Percentiles rank a stretch among this genome's conserved stretches.
phyloP scores from a whole-genome alignment of 2,888 invertebrate species.

The Sesia bembeciformis region DNA sequence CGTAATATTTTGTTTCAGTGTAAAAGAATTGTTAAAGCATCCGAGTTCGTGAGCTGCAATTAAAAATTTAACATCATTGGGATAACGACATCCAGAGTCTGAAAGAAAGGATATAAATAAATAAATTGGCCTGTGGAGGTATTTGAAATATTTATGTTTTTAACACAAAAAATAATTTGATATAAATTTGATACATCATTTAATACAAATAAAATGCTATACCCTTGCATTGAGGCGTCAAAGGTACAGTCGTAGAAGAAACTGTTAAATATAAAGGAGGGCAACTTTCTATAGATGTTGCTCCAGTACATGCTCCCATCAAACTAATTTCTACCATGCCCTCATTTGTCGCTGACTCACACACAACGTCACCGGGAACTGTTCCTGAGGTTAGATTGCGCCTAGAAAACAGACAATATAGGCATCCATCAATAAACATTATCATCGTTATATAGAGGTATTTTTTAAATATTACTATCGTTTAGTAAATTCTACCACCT shows the following conservation, averaged over 20 bases:
- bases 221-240: conserved; percentile 11
- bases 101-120: conserved; percentile 1
- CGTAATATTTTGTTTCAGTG: not conserved
- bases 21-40: conserved; percentile 7
- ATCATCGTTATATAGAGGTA: too few species aligned
- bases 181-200: not conserved
- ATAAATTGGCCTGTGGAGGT: not conserved
- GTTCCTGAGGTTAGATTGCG: conserved; percentile 9
- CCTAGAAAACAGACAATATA: conserved; percentile 3
- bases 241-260: conserved; percentile 21
- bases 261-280: conserved; percentile 75
- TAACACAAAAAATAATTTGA: not conserved
- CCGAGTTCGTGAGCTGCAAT: conserved; percentile 13
- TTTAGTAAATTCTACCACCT: not conserved
- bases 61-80: conserved; percentile 13
- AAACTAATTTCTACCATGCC: conserved; percentile 54
- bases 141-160: not conserved
- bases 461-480: too few species aligned
- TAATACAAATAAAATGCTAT: not conserved
- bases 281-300: conserved; percentile 64
- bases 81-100: conserved; percentile 13
- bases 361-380: conserved; percentile 33
- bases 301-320: conserved; percentile 60
- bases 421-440: too few species aligned
- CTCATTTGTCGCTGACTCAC: conserved; percentile 43